A percentile compares a stretch with the other conserved stretches of the same genome.
phyloP scores from a whole-genome alignment of 30 jellyfish, hydroid and myxozoan genomes.

The Rhopilema esculentum region DNA sequence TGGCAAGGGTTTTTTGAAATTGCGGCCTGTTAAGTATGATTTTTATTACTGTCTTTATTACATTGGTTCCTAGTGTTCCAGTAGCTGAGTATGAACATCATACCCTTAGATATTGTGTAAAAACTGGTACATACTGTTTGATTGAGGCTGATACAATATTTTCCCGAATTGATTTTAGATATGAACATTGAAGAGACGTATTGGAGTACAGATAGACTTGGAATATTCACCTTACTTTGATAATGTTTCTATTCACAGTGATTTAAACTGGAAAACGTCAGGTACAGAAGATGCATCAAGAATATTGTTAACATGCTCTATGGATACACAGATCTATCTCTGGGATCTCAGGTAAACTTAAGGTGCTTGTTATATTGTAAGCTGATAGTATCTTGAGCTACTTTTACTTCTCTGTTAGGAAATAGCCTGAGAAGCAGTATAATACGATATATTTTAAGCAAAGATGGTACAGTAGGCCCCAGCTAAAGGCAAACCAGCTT shows the following conservation, averaged over 20 bases:
- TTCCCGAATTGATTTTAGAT: not conserved
- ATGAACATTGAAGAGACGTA: too few species aligned
- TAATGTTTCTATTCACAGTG: conserved; percentile 50
- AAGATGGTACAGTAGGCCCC: too few species aligned
- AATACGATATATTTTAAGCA: too few species aligned
- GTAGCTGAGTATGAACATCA: too few species aligned
- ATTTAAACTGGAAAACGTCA: conserved; percentile 86
- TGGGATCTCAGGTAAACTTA: conserved; percentile 93
- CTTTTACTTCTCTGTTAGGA: not conserved
- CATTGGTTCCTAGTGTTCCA: too few species aligned
- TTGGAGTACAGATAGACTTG: too few species aligned
- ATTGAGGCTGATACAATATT: not conserved
- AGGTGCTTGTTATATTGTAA: not conserved
- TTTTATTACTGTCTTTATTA: too few species aligned
- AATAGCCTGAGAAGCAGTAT: too few species aligned
- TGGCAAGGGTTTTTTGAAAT: too few species aligned
- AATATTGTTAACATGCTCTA: conserved; percentile 89
- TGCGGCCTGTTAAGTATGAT: too few species aligned
- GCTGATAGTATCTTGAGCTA: not conserved
- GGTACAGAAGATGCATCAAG: conserved; percentile 50
- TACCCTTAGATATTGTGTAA: too few species aligned
- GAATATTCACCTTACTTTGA: not conserved
- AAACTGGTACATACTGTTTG: not conserved
- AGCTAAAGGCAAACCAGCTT: too few species aligned
- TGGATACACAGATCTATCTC: conserved; percentile 92